Evolutionary conservation across 2,797 vertebrate species (phyloP).

Genomic region (Gobio occitaniae): DNA sequence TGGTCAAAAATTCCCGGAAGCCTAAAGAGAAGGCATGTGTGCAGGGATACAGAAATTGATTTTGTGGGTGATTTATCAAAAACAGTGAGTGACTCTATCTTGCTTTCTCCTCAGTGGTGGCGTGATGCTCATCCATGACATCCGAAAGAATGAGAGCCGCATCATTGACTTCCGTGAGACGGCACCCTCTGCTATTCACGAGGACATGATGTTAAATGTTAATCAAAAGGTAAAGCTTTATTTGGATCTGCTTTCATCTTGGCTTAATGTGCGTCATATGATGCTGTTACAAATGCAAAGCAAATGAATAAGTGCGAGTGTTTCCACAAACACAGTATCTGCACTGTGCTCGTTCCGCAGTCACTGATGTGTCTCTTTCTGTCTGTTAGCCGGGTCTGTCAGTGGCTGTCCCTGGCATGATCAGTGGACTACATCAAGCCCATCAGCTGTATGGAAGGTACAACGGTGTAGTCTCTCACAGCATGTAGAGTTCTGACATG

Average conservation of each 20-base stretch:
- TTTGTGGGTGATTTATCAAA: not conserved
- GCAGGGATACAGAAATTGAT: not conserved
- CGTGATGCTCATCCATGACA: constrained; percentile 96
- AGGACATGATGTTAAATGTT: constrained; percentile 81
- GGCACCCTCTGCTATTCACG: constrained; percentile 85
- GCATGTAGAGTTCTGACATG: not conserved
- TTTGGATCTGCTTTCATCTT: not conserved
- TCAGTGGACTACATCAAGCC: constrained; percentile 91
- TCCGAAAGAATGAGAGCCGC: constrained; percentile 89
- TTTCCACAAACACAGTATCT: not conserved
- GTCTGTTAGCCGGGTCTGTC: constrained; percentile 86
- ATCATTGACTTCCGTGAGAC: constrained; percentile 97
- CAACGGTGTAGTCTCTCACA: constrained; percentile 28
- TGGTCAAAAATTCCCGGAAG: not conserved
- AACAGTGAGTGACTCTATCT: not conserved
- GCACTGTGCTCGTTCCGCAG: not conserved
- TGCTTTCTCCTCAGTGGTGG: constrained; percentile 83
- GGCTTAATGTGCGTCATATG: not conserved
- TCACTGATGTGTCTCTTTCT: not conserved
- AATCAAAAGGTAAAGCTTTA: constrained; percentile 80
- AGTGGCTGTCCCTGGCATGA: constrained; percentile 94
- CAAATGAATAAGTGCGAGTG: not conserved
- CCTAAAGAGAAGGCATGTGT: not conserved
- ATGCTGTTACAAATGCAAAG: not conserved
- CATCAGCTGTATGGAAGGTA: constrained; percentile 96